Percentiles rank a stretch among this genome's conserved stretches.
Evolutionary conservation across 2,113 vertebrate genomes (phyloP).

Genomic region (Grus americana): DNA sequence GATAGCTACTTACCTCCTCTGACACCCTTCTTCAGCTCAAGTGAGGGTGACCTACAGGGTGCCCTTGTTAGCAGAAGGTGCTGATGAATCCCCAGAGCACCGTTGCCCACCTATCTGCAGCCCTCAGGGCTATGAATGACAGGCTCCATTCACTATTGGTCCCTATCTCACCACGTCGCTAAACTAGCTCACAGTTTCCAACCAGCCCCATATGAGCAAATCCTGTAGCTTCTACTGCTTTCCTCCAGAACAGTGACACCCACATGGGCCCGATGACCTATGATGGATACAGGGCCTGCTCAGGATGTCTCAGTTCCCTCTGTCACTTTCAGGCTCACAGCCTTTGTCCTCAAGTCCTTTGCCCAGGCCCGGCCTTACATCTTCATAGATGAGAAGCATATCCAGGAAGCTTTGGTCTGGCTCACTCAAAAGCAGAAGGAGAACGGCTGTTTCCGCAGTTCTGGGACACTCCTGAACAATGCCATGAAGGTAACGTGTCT

Average conservation of each 20-base stretch:
- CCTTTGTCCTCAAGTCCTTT: conserved; percentile 78
- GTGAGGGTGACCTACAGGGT: not conserved
- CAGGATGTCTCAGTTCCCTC: conserved; percentile 15
- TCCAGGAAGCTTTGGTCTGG: conserved; percentile 56
- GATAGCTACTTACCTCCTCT: not conserved
- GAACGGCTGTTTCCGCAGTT: conserved; percentile 74
- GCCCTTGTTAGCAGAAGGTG: not conserved
- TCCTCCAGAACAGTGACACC: conserved; percentile 60
- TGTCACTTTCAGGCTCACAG: conserved; percentile 69
- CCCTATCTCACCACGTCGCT: fast-evolving
- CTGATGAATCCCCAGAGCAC: not conserved
- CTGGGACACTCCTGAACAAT: conserved; percentile 71
- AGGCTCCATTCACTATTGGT: not conserved
- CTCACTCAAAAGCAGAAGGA: conserved; percentile 68
- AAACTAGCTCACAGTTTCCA: not conserved
- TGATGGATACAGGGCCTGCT: conserved; percentile 14
- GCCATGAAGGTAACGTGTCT: conserved; percentile 71
- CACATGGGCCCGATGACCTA: conserved; percentile 50
- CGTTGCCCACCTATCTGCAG: not conserved
- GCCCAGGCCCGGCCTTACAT: conserved; percentile 59
- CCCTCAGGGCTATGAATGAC: not conserved
- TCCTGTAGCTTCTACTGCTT: not conserved
- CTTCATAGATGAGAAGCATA: conserved; percentile 69
- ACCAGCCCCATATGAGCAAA: not conserved
- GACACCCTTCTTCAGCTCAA: not conserved